phyloP scores from a whole-genome alignment of 2,113 vertebrate genomes.

The Perca flavescens region DNA sequence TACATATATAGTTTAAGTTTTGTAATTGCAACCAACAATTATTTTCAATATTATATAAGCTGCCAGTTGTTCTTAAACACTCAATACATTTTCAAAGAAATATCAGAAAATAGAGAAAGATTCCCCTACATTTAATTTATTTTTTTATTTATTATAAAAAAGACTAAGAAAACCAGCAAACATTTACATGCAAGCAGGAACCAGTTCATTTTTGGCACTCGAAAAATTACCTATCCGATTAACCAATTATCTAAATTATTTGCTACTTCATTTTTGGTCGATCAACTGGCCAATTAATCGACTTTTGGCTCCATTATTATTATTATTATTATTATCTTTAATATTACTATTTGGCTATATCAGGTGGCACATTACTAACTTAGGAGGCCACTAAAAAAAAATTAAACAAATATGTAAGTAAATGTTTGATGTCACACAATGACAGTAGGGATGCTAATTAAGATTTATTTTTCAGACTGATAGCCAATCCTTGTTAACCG shows the following conservation, averaged over 20 bases:
- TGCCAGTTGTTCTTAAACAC: neutral
- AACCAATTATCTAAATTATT: neutral
- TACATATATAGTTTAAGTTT: neutral
- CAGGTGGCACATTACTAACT: neutral
- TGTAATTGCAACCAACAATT: neutral
- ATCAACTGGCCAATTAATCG: neutral
- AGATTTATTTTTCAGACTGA: no score
- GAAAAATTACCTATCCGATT: no score
- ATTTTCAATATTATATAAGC: neutral
- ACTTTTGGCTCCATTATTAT: neutral
- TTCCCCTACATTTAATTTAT: no score
- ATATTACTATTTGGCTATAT: neutral
- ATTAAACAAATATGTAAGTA: neutral
- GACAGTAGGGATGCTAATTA: neutral
- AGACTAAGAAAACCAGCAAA: no score
- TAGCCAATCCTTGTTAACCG: no score
- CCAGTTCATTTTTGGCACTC: no score
- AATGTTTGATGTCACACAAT: neutral
- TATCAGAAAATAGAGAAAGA: neutral
- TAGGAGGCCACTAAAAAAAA: neutral
- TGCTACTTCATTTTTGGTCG: no score
- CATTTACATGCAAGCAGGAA: no score
- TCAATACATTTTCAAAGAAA: no score
- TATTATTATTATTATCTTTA: no score
- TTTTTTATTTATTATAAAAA: no score